Evolutionary conservation across 1,140 invertebrate genomes (phyloP).

Genomic region (Heliconius melpomene): DNA sequence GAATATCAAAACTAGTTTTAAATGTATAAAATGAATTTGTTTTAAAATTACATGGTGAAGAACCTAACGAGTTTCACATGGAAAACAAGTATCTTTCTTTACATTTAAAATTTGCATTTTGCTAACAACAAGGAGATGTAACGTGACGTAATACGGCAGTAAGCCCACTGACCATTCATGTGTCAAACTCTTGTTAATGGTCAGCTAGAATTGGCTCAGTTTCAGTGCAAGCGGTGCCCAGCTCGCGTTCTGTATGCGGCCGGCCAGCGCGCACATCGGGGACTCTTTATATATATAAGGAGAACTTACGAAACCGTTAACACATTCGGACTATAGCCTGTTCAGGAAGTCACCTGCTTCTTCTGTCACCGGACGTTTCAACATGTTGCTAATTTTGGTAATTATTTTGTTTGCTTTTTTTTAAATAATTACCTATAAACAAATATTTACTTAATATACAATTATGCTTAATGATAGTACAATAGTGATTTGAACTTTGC

Average conservation of each 20-base stretch:
- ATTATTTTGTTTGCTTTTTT: constrained; percentile 47
- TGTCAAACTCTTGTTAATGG: constrained; percentile 63
- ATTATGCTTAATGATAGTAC: constrained; percentile 37
- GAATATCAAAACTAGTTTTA: constrained; percentile 13
- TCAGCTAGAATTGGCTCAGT: constrained; percentile 67
- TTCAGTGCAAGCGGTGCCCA: constrained; percentile 55
- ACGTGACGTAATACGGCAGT: constrained; percentile 47
- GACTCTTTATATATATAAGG: constrained; percentile 69
- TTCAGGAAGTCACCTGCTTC: constrained; percentile 69
- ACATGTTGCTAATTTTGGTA: constrained; percentile 65
- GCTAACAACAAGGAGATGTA: neutral
- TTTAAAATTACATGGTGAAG: neutral
- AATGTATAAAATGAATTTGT: neutral
- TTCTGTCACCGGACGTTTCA: constrained; percentile 52
- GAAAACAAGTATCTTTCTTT: constrained; percentile 9
- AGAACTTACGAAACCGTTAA: constrained; percentile 73
- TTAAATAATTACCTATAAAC: constrained; percentile 9
- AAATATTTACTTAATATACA: constrained; percentile 14
- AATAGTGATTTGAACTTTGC: constrained; percentile 47
- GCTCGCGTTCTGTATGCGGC: constrained; percentile 52
- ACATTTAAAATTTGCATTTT: constrained; percentile 17
- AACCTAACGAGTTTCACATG: constrained; percentile 3
- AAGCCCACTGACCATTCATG: constrained; percentile 58
- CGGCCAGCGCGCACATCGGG: constrained; percentile 51
- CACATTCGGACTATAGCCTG: constrained; percentile 71